phyloP scores from a whole-genome alignment of 92 coral and sea anemone species.

The Parazoanthus swiftii region DNA sequence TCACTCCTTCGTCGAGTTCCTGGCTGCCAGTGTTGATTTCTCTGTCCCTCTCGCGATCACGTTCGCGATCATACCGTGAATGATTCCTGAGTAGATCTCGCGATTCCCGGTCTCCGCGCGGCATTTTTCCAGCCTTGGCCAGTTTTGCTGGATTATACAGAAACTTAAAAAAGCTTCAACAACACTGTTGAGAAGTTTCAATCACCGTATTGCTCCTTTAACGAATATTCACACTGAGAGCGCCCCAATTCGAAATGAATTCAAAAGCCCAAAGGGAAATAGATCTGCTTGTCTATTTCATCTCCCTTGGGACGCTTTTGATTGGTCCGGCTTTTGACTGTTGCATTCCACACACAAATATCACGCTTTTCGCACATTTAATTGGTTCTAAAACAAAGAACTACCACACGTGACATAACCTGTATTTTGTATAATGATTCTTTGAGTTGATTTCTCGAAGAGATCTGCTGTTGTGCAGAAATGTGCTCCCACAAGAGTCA shows the following conservation, averaged over 20 bases:
- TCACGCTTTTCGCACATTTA: constrained; percentile 6
- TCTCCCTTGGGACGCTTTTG: constrained; percentile 68
- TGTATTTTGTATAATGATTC: constrained; percentile 2
- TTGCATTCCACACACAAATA: constrained; percentile 29
- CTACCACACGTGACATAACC: constrained; percentile 12
- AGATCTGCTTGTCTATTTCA: constrained; percentile 25
- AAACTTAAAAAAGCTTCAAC: constrained; percentile 8
- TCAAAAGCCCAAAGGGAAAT: constrained; percentile 34
- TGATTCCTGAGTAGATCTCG: constrained; percentile 38
- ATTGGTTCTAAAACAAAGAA: constrained; percentile 31
- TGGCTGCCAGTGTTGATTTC: constrained; percentile 75
- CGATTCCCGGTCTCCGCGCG: constrained; percentile 65
- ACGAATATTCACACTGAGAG: constrained; percentile 30
- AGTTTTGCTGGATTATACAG: not conserved
- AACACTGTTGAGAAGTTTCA: constrained; percentile 2
- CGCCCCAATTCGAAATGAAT: constrained; percentile 39
- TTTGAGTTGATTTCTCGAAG: not conserved
- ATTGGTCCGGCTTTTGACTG: constrained; percentile 62
- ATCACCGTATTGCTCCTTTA: not conserved
- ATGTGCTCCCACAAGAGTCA: not conserved
- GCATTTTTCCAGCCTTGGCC: constrained; percentile 53
- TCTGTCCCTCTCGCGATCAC: constrained; percentile 64
- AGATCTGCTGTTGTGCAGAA: not conserved
- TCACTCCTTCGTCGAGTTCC: constrained; percentile 95
- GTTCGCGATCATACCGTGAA: constrained; percentile 60